Percentiles rank a stretch among this genome's conserved stretches.
Evolutionary conservation across 2,113 vertebrate genomes (phyloP).

Genomic region (Macheiramphus alcinus): DNA sequence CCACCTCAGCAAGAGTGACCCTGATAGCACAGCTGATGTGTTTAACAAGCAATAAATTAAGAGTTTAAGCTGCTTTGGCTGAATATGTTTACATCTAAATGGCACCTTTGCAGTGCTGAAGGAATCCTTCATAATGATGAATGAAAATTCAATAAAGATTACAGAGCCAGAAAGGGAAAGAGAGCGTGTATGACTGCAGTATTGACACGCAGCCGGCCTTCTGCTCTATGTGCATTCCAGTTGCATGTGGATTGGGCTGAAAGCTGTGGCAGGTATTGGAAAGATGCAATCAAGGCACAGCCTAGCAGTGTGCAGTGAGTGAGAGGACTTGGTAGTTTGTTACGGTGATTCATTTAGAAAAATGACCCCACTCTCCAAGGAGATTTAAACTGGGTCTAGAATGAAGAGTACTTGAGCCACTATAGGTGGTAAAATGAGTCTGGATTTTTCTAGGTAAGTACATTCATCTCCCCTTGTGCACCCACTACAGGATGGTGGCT

Average conservation of each 20-base stretch:
- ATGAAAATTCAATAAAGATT: slow-evolving; percentile 53
- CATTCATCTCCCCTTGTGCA: background rate
- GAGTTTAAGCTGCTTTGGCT: background rate
- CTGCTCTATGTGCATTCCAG: background rate
- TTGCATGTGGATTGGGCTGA: background rate
- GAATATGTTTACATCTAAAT: background rate
- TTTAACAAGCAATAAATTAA: slow-evolving; percentile 38
- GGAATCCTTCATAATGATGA: slow-evolving; percentile 30
- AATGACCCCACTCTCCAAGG: background rate
- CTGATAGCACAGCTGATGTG: background rate
- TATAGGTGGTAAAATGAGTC: background rate
- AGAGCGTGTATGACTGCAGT: background rate
- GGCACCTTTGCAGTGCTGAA: background rate
- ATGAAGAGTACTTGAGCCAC: background rate
- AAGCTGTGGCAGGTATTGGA: background rate
- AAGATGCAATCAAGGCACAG: background rate
- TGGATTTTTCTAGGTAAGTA: background rate
- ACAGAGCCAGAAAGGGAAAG: background rate
- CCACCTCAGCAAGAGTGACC: background rate
- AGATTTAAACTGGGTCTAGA: background rate
- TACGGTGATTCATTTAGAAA: background rate
- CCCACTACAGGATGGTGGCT: background rate
- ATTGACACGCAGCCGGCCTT: background rate
- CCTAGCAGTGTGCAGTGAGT: background rate
- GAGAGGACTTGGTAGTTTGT: background rate